Base-by-base conservation (phyloP, 2,113 vertebrate species). In the Stomatorhinus ivindoensis region DNA sequence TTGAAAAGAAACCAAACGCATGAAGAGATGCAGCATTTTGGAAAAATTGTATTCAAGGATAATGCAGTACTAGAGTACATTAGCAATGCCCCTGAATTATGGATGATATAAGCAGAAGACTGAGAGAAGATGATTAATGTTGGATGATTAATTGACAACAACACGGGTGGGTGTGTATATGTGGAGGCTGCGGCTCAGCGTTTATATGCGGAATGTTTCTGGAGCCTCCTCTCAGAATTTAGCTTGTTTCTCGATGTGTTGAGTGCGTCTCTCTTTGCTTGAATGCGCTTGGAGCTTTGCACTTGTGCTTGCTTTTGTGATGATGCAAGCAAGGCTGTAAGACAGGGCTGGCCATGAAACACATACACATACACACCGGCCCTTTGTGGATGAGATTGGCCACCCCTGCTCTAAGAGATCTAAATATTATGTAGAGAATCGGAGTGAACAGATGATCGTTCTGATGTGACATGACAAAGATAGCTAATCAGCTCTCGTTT, bases 101-200 rank as follows among this genome's bases (percentile, higher is more conserved):
- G 85, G 27, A 86, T 86, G 85, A 51, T 35, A 51, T 86, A 47
- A 86, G 85, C 85, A 35, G 50, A 31, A 51, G 27, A 9, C 47
- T 53, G 47, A 50, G 85, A 86, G 85, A 51, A 53, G 85, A 51
- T 86, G 47, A 51, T 86, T 86, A 51, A 86, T 51, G 48, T 35
- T 55, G 50, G 85, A 51, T 86, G 85, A 86, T 53, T 86, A 48
- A 85, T 48, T 85, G 15, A 86, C 27, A 55, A 27, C 24, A 47
- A 51, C 24, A 47, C 53, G 31, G 85, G 85, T 86, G 80, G 44
- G n/a, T 55, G 50, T 55, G 51, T 87, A 21, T 53, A 21, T 58
- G 27, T 87, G 87, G 24, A 80, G 17, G 85, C 50, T 48, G 85
- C 10, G 3, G 19, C 80, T 17, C 80, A 46, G 15, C 4, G 0